Conservation (phyloP, 2,888 invertebrate genomes). For the Charanyca ferruginea region DNA sequence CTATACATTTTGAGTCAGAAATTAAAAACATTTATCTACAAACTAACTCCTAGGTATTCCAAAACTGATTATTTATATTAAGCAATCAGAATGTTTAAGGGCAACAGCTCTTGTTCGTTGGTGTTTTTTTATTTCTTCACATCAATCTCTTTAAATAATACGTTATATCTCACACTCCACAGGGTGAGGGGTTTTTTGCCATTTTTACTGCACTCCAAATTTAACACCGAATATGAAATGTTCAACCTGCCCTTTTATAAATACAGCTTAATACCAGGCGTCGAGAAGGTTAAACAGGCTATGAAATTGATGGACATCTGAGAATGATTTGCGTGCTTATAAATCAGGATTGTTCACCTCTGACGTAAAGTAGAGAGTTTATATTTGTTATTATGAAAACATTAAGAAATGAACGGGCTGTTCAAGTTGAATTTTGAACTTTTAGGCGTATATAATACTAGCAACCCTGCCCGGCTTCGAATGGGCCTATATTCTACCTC, state of each 20-base stretch:
- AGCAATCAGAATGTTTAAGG: conserved; percentile 31
- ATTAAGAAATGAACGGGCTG: neutral
- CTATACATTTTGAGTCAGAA: neutral
- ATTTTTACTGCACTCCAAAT: conserved; percentile 59
- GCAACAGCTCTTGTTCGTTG: conserved; percentile 30
- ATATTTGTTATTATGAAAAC: neutral
- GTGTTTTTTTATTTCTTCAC: conserved; percentile 52
- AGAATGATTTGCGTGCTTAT: conserved; percentile 6
- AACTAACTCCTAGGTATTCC: neutral
- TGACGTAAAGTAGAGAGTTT: neutral
- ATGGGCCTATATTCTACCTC: no score
- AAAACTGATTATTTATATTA: conserved; percentile 28
- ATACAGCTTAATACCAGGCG: neutral
- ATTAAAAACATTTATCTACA: neutral
- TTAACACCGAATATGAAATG: conserved; percentile 59
- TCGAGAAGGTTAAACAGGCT: conserved; percentile 9
- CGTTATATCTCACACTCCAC: conserved; percentile 55
- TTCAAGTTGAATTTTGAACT: neutral
- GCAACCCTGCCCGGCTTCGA: no score
- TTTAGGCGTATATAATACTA: no score
- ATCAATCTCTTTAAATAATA: conserved; percentile 63
- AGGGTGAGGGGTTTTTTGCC: conserved; percentile 39
- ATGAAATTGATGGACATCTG: conserved; percentile 12
- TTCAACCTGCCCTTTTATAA: conserved; percentile 21
- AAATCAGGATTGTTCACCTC: conserved; percentile 4